Conservation (phyloP, 2,888 invertebrate genomes). For the Amiota mariae region DNA sequence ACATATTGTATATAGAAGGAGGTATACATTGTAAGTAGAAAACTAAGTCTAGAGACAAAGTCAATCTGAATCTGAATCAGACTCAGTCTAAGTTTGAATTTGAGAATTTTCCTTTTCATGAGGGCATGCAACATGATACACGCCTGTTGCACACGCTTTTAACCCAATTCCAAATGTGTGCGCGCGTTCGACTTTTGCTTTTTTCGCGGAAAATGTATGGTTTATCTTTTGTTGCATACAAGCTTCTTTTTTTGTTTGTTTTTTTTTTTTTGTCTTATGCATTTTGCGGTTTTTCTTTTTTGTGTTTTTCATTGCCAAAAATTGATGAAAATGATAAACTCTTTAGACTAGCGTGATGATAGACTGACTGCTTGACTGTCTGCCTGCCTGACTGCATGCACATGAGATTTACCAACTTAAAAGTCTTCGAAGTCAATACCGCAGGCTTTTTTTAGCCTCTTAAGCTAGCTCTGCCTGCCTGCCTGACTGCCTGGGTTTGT, state of each 20-base stretch:
- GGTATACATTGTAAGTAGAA: too few relatives aligned
- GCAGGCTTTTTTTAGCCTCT: background rate
- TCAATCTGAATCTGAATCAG: background rate
- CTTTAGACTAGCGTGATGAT: constrained; percentile 36
- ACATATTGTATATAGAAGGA: background rate
- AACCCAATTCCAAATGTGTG: constrained; percentile 40
- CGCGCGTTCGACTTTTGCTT: constrained; percentile 50
- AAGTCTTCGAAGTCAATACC: background rate
- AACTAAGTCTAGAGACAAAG: too few relatives aligned
- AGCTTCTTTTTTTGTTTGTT: background rate
- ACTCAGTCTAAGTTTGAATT: background rate
- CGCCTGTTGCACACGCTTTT: constrained; percentile 57
- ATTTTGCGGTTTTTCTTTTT: background rate
- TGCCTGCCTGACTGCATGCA: background rate
- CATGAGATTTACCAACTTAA: background rate
- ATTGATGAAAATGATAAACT: constrained; percentile 57
- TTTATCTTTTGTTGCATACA: too few relatives aligned
- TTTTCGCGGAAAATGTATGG: constrained; percentile 31
- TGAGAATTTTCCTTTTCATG: constrained; percentile 55
- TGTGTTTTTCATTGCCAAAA: constrained; percentile 30
- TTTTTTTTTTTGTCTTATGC: constrained; percentile 19
- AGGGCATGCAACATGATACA: constrained; percentile 32
- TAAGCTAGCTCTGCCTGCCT: too few relatives aligned
- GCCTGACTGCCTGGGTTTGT: too few relatives aligned
- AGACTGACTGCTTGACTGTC: background rate